Base-by-base conservation (phyloP, 2,888 invertebrate species). In the Ormyrus pomaceus region DNA sequence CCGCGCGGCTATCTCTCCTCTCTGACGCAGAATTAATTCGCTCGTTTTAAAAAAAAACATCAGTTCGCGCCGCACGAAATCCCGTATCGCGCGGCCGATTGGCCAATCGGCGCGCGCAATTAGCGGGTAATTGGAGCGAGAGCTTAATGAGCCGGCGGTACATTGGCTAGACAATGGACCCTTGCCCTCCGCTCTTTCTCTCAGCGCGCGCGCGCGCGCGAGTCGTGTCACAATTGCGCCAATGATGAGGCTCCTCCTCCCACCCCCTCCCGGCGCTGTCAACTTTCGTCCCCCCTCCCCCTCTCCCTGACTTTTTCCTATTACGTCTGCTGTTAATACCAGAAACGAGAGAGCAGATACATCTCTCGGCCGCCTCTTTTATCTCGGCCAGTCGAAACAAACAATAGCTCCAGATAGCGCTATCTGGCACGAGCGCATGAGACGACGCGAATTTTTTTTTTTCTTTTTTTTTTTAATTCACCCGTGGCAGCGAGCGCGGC, bases 321-420 rank as follows among this genome's bases (percentile, higher is more conserved):
- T 55, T 11, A 72, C 55, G 11, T 45, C n/a, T 50, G 34, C 19
- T 19, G 50, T 50, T 34, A 50, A 9, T 11, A 59, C 34, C 5
- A 70, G 19, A 55, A 8, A 11, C 19, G 7, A 19, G 65, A 65
- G 48, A 55, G 11, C 19, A 9, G 45, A 53, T 61, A 6, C 34
- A 34, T 34, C 34, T 34, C 34, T 34, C 34, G 34, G 70, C 72
- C 71, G 79, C 34, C 34, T 48, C 69, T 61, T 79, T 83, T 86
- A 85, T 83, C 81, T 77, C 70, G 56, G 58, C 61, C 81, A 82
- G 84, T 82, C 83, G 84, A 86, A 85, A 85, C 84, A 86, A 86
- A 85, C 83, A 84, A 84, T 84, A 69, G 83, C 73, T 81, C 62
- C 51, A 6, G 84, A 85, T 85, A 84, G 83, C 69, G 71, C 70